phyloP scores from a whole-genome alignment of 2,113 vertebrate genomes.

The Poecile atricapillus region DNA sequence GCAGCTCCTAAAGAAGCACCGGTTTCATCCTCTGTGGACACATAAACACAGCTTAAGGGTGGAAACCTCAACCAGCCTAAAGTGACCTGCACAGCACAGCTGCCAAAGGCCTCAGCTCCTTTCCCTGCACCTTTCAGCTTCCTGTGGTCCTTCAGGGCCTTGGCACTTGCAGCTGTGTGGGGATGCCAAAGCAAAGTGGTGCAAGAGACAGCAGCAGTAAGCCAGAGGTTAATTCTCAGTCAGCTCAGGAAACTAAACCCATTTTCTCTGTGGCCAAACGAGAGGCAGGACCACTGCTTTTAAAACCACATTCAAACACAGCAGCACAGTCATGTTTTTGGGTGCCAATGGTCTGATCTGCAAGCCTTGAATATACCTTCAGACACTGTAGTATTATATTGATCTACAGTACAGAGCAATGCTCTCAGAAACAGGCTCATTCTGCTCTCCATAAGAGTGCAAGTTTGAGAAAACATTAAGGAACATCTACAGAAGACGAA shows the following conservation, averaged over 20 bases:
- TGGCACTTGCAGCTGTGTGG: fast-evolving
- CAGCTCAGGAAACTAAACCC: not conserved
- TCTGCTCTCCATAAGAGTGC: not conserved
- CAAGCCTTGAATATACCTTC: not conserved
- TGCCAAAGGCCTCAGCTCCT: not conserved
- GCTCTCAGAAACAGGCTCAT: not conserved
- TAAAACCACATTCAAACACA: not conserved
- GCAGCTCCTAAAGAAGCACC: not conserved
- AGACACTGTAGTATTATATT: not conserved
- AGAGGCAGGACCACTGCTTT: not conserved
- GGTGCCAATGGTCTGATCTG: fast-evolving
- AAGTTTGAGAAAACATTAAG: not conserved
- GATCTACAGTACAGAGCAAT: not conserved
- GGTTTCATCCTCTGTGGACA: not conserved
- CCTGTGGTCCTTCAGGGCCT: not conserved
- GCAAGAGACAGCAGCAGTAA: not conserved
- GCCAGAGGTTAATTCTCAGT: not conserved
- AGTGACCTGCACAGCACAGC: not conserved
- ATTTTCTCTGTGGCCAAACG: not conserved
- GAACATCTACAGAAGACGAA: not conserved
- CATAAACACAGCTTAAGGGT: not conserved
- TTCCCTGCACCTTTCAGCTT: not conserved
- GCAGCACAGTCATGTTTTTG: not conserved
- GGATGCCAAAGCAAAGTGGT: not conserved
- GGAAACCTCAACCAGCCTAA: not conserved